Conservation (phyloP, 2,797 vertebrate species). For the Lacerta viridis region DNA sequence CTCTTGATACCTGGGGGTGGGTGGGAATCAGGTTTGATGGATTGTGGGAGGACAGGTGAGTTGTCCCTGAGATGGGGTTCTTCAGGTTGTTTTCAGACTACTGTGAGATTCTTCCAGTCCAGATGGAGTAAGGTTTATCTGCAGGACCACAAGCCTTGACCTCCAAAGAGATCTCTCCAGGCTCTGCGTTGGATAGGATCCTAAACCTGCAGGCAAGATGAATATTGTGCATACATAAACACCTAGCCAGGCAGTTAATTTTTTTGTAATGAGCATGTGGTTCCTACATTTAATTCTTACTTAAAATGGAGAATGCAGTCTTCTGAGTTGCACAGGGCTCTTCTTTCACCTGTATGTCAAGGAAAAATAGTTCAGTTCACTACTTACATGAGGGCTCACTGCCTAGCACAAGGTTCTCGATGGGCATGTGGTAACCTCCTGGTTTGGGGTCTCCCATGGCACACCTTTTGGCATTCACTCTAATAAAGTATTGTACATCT, state of each 20-base stretch:
- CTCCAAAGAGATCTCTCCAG: too few species aligned
- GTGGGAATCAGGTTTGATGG: too few species aligned
- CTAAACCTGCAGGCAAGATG: neutral
- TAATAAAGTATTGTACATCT: neutral
- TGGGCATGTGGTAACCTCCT: too few species aligned
- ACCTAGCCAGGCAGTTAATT: neutral
- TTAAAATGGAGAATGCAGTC: neutral
- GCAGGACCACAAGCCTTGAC: too few species aligned
- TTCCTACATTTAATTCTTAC: neutral
- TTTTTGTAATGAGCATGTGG: neutral
- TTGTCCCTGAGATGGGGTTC: too few species aligned
- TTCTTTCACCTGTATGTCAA: neutral
- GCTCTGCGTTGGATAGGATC: too few species aligned
- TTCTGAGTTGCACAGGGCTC: neutral
- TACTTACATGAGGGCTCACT: neutral
- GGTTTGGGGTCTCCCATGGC: constrained; percentile 18
- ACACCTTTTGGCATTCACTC: neutral
- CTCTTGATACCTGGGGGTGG: too few species aligned
- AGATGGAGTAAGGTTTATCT: too few species aligned
- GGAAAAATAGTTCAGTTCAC: neutral
- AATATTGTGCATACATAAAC: neutral
- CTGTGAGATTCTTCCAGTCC: too few species aligned
- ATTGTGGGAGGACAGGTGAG: too few species aligned
- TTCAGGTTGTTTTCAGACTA: too few species aligned
- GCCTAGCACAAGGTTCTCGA: neutral